A percentile compares a stretch with the other conserved stretches of the same genome.
Conservation (phyloP, 2,888 invertebrate genomes). For the Cataglyphis albicans region DNA sequence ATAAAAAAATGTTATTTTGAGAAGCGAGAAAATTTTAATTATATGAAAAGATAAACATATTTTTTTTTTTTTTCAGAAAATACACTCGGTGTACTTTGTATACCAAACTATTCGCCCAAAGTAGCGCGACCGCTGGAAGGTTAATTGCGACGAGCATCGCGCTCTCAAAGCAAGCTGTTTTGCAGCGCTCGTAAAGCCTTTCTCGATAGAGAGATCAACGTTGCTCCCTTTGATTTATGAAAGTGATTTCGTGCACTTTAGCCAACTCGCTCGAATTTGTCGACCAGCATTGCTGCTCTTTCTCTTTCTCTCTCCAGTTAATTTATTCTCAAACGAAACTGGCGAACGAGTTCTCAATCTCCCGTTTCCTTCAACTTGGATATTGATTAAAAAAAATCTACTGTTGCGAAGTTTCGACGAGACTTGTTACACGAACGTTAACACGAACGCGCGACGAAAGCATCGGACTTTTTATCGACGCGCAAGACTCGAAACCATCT, state of each 20-base stretch:
- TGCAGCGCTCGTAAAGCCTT: constrained; percentile 18
- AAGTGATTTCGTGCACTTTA: constrained; percentile 49
- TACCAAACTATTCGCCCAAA: neutral
- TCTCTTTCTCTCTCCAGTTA: constrained; percentile 11
- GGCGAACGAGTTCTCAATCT: constrained; percentile 36
- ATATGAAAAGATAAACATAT: neutral
- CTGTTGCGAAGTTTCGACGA: constrained; percentile 35
- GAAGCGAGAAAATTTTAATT: constrained; percentile 1
- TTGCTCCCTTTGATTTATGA: constrained; percentile 51
- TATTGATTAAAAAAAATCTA: constrained; percentile 24
- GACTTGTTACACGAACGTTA: constrained; percentile 10
- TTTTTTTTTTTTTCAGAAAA: constrained; percentile 10
- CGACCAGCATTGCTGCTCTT: constrained; percentile 26
- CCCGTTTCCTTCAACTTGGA: neutral
- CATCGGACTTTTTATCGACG: constrained; percentile 26
- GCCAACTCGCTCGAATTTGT: constrained; percentile 37
- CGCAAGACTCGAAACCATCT: neutral
- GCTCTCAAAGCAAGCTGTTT: constrained; percentile 36
- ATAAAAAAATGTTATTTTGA: neutral
- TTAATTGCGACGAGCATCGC: constrained; percentile 40
- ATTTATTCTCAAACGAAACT: constrained; percentile 43
- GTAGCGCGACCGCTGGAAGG: constrained; percentile 20
- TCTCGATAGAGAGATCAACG: constrained; percentile 14
- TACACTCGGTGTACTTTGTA: constrained; percentile 10
- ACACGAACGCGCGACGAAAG: neutral